Base-by-base conservation (phyloP, 2,888 invertebrate genomes). In the Chrysolina haemoptera region DNA sequence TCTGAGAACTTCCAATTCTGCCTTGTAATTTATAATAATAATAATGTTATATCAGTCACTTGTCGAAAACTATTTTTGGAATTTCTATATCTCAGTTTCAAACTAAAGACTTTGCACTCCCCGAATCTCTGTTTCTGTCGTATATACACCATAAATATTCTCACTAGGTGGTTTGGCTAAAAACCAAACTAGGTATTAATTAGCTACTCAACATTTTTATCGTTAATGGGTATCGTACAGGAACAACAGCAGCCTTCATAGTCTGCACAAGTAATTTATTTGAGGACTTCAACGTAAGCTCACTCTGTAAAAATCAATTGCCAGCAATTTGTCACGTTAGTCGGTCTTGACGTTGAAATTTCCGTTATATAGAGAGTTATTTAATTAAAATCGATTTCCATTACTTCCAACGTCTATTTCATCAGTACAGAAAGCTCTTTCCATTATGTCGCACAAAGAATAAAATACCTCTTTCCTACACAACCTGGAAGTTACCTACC, bases 331-430 rank as follows among this genome's bases (percentile, higher is more conserved):
- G 70, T 70, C 70, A 62, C 63, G 41, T 50, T 35, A 48, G 63
- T 18, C 63, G 43, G 14, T 18, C 43, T 12, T 40, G 63, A 70
- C 63, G 40, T 62, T 48, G 63, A 50, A 70, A 63, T 70, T 70
- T 70, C 63, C 63, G 48, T 48, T 59, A 27, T 70, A 50, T 20
- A 35, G 70, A 53, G 70, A 62, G 70, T 63, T 70, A 63, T 63
- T 63, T 70, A 70, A 70, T 70, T 70, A 70, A 70, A 70, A 70
- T 70, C 70, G 70, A 70, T 70, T 70, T 63, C 63, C 63, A 70
- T 70, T 63, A 70, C 70, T 48, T 50, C 35, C 14, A 62, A 70
- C 63, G 63, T 70, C 70, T 70, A 62, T 70, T 62, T 70, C n/a
- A 48, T n/a, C 35, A 16, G 69, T 20, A 43, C 46, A 35, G n/a